A percentile compares a stretch with the other conserved stretches of the same genome.
Evolutionary conservation across 2,113 vertebrate species (phyloP).

Genomic region (Rhinolophus ferrumequinum): DNA sequence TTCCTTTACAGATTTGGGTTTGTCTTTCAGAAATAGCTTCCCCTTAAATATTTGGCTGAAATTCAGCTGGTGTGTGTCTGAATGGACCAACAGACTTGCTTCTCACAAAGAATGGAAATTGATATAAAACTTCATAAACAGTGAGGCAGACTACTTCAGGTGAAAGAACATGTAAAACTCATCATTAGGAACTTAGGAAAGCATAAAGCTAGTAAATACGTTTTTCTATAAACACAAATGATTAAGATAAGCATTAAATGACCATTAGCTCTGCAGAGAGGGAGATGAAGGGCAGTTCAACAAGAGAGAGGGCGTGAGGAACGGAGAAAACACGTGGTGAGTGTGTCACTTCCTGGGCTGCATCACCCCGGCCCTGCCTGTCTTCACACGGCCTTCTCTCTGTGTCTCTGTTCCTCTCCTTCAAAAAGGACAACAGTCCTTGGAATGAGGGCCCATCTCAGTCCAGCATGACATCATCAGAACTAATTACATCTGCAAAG

Average conservation of each 20-base stretch:
- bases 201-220: not conserved
- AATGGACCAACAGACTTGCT: not conserved
- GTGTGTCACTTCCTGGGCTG: not conserved
- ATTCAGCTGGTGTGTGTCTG: not conserved
- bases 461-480: not conserved
- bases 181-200: not conserved
- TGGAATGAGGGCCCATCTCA: not conserved
- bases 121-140: not conserved
- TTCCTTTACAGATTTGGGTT: not conserved
- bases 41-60: not conserved
- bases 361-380: not conserved
- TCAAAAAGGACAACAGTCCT: not conserved
- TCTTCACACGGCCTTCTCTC: not conserved
- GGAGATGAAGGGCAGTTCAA: not conserved
- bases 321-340: not conserved
- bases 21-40: not conserved
- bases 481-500: not conserved
- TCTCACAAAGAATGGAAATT: not conserved
- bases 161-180: not conserved
- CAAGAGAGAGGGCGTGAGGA: not conserved
- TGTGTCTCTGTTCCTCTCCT: not conserved
- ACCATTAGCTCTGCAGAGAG: not conserved
- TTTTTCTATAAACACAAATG: not conserved
- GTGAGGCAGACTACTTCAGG: not conserved
- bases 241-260: not conserved